Evolutionary conservation across 2,888 invertebrate species (phyloP).

Genomic region (Chymomyza fuscimana): DNA sequence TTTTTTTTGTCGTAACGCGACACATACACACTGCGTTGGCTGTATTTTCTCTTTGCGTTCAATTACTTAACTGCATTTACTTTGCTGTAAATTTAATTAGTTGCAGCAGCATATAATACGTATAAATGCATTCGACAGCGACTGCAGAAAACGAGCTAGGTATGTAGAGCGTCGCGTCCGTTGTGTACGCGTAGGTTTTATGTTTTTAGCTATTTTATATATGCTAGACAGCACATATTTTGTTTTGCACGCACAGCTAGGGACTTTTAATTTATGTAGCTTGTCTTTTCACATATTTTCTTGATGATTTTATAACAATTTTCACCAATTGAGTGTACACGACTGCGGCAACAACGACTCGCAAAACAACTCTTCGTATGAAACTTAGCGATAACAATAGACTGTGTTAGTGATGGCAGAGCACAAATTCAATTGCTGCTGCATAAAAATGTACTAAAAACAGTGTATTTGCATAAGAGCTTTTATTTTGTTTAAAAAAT

Average conservation of each 20-base stretch:
- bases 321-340: conserved; percentile 51
- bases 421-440: background rate
- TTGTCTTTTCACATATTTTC: conserved; percentile 46
- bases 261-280: conserved; percentile 21
- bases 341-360: conserved; percentile 29
- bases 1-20: conserved; percentile 32
- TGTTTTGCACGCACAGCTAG: conserved; percentile 14
- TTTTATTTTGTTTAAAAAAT: too few species aligned
- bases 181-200: conserved; percentile 50
- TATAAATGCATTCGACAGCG: conserved; percentile 23
- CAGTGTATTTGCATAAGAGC: background rate
- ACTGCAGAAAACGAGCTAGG: conserved; percentile 23
- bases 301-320: conserved; percentile 58
- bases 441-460: background rate
- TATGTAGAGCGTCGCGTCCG: conserved; percentile 41
- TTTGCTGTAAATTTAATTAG: conserved; percentile 37
- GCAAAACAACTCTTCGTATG: conserved; percentile 15
- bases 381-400: conserved; percentile 2
- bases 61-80: conserved; percentile 42
- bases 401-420: background rate
- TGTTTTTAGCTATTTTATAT: conserved; percentile 36
- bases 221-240: conserved; percentile 25
- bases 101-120: conserved; percentile 17
- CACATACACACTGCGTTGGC: conserved; percentile 34
- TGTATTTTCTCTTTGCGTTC: conserved; percentile 32